Base-by-base conservation (phyloP, 2,113 vertebrate species). In the Terrapene triunguis region DNA sequence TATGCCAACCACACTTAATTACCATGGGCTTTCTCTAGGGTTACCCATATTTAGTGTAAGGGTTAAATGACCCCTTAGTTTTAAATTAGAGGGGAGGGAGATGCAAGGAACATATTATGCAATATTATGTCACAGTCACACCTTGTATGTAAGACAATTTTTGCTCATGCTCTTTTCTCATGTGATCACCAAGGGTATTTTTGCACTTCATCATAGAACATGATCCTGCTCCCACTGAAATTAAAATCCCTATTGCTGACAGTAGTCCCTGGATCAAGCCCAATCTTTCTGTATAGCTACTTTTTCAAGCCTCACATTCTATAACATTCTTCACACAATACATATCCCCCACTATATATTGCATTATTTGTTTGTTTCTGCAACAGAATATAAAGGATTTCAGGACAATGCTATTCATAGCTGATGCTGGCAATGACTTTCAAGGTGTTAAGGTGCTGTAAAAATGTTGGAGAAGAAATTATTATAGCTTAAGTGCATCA, bases 371-470 rank as follows among this genome's bases (percentile, higher is more conserved):
- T 85, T 93, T 93, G 87, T 78, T 78, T 92, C 42, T 92, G 81
- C 78, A 90, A 59, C 54, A 87, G 47, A n/a, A 10, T 4, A 50
- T 88, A 82, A 80, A 90, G 62, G 51, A 84, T 93, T 88, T 95
- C 62, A 53, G 97, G 83, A 57, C 94, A 88, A 85, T 89, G 92
- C 95, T 93, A 94, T 89, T 95, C 79, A 79, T 87, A 88, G 90
- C 92, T 92, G 9, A 69, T 74, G 57, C 90, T 94, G 94, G 90
- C 92, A 95, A 8, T 89, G 74, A 53, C 81, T 93, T 95, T 85
- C 90, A 96, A 97, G 95, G 89, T 96, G 92, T 84, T 89, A 92
- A 44, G 22, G 6, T 42, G 19, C 65, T 72, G 65, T 22, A 35
- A 89, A 88, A 82, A n/a, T 94, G 93, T 92, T 96, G 96, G 89